phyloP scores from a whole-genome alignment of 1,140 invertebrate genomes.

The Potamilus streckersoni region DNA sequence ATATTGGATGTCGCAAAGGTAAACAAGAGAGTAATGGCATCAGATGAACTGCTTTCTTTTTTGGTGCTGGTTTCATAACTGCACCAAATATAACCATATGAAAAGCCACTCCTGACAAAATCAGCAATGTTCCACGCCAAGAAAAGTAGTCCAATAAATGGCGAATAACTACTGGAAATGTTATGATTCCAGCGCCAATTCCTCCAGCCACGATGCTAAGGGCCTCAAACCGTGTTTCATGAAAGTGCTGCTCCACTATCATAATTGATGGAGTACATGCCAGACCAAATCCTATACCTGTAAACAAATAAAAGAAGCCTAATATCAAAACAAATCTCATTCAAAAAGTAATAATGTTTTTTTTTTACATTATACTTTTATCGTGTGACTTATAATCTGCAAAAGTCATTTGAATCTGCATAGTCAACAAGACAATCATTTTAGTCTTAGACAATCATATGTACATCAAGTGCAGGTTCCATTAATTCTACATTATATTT shows the following conservation, averaged over 20 bases:
- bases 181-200: slow-evolving; percentile 58
- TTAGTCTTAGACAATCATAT: no score
- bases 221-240: slow-evolving; percentile 51
- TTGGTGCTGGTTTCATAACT: slow-evolving; percentile 48
- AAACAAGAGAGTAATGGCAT: slow-evolving; percentile 57
- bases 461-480: no score
- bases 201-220: slow-evolving; percentile 54
- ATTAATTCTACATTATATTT: no score
- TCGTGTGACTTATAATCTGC: no score
- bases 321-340: no score
- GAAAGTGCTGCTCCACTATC: slow-evolving; percentile 58
- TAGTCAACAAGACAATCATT: no score
- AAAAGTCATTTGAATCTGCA: no score
- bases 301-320: slow-evolving; percentile 12
- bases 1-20: slow-evolving; percentile 57
- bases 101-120: slow-evolving; percentile 85
- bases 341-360: no score
- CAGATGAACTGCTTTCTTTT: slow-evolving; percentile 49
- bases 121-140: slow-evolving; percentile 88
- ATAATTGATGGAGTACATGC: slow-evolving; percentile 62
- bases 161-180: slow-evolving; percentile 56
- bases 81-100: slow-evolving; percentile 89
- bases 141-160: slow-evolving; percentile 68
- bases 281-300: slow-evolving; percentile 62
- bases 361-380: no score